Evolutionary conservation across 2,888 invertebrate species (phyloP), one percentile per base, ranked within the genome.

Genomic region (Melitaea athalia): DNA sequence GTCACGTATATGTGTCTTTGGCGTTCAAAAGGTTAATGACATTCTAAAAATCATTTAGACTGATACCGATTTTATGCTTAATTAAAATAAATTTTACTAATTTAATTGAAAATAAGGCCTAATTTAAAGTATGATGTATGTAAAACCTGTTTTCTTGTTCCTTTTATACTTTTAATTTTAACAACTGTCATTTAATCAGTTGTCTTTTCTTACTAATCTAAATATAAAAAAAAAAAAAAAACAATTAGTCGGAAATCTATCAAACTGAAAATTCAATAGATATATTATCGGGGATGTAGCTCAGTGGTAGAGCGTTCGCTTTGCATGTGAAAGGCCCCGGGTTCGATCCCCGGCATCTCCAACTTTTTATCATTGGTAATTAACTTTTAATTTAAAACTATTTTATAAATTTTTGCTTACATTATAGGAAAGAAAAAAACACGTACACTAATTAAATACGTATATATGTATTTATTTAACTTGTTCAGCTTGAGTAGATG

Each of bases 301-400:
- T 97, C 97, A 97, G 97, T 97, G 97, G 97, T 97, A 97, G 97
- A 97, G 97, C 97, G 97, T 97, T 97, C 97, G 97, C 97, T 97
- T 97, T 97, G 97, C 97, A 97, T 97, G 97, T 97, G 97, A 97
- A 97, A 97, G 97, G 97, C 96, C 97, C 97, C 95, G 97, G 97
- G 97, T 97, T 97, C 97, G 96, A 97, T 97, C 97, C 97, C 97
- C 97, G 95, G 97, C 96, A 97, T 96, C 96, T 95, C 96, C 96
- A 95, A 71, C 59, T 73, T 80, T 82, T 80, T 74, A 3, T 11
- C 11, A 43, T 43, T 3, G 8, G 11, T 43, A 11, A 43, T 11
- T n/a, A 43, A 43, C 10, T 43, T 3, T 1, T 49, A 14, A 6
- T 49, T 49, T 14, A 14, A 49, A 49, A 49, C n/a, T 15, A 50